phyloP scores from a whole-genome alignment of 2,113 vertebrate genomes.

The Notarius quadriscutis region DNA sequence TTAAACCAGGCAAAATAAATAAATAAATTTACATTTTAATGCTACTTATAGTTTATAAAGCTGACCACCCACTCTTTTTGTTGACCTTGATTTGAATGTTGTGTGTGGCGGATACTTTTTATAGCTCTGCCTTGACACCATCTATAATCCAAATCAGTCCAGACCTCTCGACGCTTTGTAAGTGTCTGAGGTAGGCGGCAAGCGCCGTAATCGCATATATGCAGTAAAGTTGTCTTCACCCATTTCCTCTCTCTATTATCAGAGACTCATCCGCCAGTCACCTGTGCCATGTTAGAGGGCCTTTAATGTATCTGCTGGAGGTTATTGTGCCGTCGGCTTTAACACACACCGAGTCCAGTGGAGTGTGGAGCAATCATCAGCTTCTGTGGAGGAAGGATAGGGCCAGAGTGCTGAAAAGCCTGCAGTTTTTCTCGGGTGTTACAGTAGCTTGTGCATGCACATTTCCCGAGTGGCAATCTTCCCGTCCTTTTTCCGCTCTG shows the following conservation, averaged over 20 bases:
- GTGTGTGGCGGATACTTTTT: constrained; percentile 42
- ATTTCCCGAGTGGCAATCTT: constrained; percentile 59
- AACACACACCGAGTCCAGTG: constrained; percentile 46
- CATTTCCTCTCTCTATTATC: constrained; percentile 53
- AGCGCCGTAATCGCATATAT: constrained; percentile 49
- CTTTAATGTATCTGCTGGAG: constrained; percentile 55
- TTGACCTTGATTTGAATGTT: constrained; percentile 49
- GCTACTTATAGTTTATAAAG: constrained; percentile 40
- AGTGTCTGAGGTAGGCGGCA: constrained; percentile 32
- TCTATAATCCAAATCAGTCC: constrained; percentile 49
- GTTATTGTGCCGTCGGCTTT: constrained; percentile 54
- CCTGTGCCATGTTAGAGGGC: constrained; percentile 55
- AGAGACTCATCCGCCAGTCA: constrained; percentile 56
- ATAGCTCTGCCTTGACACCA: constrained; percentile 41
- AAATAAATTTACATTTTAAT: constrained; percentile 33
- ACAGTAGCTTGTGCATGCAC: constrained; percentile 60
- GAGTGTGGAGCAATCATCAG: constrained; percentile 55
- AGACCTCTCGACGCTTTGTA: constrained; percentile 53
- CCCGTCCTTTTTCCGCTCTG: constrained; percentile 55
- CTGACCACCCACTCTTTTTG: constrained; percentile 48
- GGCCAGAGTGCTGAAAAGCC: constrained; percentile 42
- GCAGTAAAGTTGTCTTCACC: constrained; percentile 52
- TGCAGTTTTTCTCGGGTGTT: constrained; percentile 47
- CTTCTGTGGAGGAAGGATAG: constrained; percentile 53
- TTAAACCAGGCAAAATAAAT: constrained; percentile 6